Evolutionary conservation across 2,797 vertebrate genomes (phyloP).

Genomic region (Paramormyrops hopkinsi): DNA sequence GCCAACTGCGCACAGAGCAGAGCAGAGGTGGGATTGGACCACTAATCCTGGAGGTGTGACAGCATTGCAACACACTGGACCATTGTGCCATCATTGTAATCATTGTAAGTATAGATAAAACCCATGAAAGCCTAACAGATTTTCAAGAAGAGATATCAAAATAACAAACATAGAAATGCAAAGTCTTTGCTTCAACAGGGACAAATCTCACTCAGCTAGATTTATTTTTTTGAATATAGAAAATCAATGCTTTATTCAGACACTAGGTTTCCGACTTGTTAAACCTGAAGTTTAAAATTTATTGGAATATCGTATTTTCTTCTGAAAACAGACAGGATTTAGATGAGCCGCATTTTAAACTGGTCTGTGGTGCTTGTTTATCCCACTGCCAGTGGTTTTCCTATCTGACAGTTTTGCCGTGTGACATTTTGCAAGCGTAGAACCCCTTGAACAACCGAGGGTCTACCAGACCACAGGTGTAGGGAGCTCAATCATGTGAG

Average conservation of each 20-base stretch:
- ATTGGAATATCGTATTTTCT: neutral
- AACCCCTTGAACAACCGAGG: constrained; percentile 57
- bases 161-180: neutral
- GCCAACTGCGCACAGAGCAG: neutral
- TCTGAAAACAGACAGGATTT: neutral
- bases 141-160: neutral
- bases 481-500: constrained; percentile 66
- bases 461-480: constrained; percentile 59
- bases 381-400: neutral
- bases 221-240: neutral
- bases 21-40: neutral
- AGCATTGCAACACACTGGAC: neutral
- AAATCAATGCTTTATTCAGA: neutral
- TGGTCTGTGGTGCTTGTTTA: neutral
- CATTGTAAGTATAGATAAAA: neutral
- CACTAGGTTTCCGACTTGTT: neutral
- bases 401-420: neutral
- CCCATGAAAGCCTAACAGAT: neutral
- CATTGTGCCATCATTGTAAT: neutral
- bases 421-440: neutral
- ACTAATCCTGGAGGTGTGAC: neutral
- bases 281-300: neutral
- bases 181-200: neutral
- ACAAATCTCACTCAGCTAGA: neutral
- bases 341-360: neutral